Evolutionary conservation across 2,888 invertebrate species (phyloP).

Genomic region (Epirrhoe tristata): DNA sequence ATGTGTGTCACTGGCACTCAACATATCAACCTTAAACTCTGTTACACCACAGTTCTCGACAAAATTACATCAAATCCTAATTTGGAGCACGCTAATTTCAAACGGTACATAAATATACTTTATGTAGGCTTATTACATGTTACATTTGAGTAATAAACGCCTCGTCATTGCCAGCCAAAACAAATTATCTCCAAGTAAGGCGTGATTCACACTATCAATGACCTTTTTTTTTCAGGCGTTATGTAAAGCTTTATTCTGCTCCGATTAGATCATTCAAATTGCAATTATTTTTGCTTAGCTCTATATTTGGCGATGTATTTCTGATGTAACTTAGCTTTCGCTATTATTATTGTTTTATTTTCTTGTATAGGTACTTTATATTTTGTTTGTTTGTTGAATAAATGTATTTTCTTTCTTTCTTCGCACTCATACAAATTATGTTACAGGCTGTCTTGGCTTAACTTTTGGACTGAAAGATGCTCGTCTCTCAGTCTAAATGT

Average conservation of each 20-base stretch:
- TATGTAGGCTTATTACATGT: slow-evolving; percentile 27
- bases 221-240: background rate
- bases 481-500: too few species aligned
- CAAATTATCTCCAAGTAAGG: slow-evolving; percentile 31
- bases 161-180: slow-evolving; percentile 40
- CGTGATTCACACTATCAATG: slow-evolving; percentile 27
- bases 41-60: background rate
- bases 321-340: background rate
- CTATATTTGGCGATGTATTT: background rate
- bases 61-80: slow-evolving; percentile 23
- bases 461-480: too few species aligned
- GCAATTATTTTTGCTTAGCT: slow-evolving; percentile 2
- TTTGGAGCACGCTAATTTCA: slow-evolving; percentile 20
- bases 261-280: background rate
- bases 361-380: too few species aligned
- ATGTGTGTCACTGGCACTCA: too few species aligned
- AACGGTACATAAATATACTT: background rate
- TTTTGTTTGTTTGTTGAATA: too few species aligned
- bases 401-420: too few species aligned
- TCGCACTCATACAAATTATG: too few species aligned
- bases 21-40: background rate
- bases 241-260: slow-evolving; percentile 7
- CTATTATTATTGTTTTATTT: too few species aligned
- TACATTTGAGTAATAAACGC: slow-evolving; percentile 35
- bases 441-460: too few species aligned